Evolutionary conservation across 1,140 invertebrate species (phyloP), one percentile per base, ranked within the genome.

Genomic region (Bradynema listronoti): DNA sequence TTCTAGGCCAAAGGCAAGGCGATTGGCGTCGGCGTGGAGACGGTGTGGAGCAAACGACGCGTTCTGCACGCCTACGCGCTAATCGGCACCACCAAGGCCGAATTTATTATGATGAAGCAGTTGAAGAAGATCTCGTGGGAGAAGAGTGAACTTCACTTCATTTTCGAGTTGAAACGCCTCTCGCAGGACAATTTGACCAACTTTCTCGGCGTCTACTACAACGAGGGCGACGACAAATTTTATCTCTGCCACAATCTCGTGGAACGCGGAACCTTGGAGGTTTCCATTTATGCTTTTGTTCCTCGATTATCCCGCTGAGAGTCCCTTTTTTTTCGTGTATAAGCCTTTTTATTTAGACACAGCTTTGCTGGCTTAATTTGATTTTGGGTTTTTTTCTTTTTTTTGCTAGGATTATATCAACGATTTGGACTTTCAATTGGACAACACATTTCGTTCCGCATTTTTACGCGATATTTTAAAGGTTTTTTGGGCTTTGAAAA

Each of bases 381-480:
- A n/a, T n/a, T n/a, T n/a, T 11, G 46, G 16, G 32, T 16, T 49
- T 9, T 9, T 49, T 16, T 49, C 11, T 14, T 39, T 24, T 4
- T n/a, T n/a, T 14, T 70, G 68, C 60, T 50, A 71, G 69, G 71
- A 73, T 32, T 77, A 69, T 42, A 63, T 75, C 1, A 29, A 54
- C n/a, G 73, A 75, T 45, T 39, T 42, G 7, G 73, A 75, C 24
- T 75, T 75, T 42, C 61, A 55, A 11, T 50, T 73, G 66, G 73
- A 73, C 52, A 58, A 58, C 14, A 73, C 73, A 24, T 66, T 64
- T 46, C 36, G 51, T 16, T 67, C 65, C 11, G 65, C 65, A 2
- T 67, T 67, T 27, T 47, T 67, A 39, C 46, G 65, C 29, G 65
- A 67, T 54, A 67, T 71, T 25, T 47, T 67, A 11, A 67, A 59